Percentiles rank a stretch among this genome's conserved stretches.
Conservation (phyloP, 2,113 vertebrate species). For the Xenopus laevis region DNA sequence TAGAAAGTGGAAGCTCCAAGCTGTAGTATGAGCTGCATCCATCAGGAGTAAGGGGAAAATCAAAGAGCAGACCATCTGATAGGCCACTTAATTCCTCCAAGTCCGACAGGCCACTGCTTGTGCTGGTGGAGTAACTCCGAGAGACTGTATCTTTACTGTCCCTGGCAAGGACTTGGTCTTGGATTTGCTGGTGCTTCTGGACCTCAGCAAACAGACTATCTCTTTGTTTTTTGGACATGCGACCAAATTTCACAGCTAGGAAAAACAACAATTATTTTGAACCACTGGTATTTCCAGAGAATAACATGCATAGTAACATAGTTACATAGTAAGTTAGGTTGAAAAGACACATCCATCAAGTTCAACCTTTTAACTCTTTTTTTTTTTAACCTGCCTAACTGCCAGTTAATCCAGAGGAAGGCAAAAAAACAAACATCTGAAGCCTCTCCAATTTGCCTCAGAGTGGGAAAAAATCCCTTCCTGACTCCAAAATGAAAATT, state of each 20-base stretch:
- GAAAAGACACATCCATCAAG: no score
- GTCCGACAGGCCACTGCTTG: slow-evolving; percentile 72
- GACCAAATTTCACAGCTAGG: slow-evolving; percentile 88
- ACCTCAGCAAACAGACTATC: slow-evolving; percentile 89
- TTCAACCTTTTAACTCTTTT: no score
- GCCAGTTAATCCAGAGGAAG: no score
- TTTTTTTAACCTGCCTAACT: no score
- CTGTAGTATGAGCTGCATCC: slow-evolving; percentile 71
- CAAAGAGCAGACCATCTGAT: slow-evolving; percentile 78
- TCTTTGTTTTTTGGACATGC: slow-evolving; percentile 91
- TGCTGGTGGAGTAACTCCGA: slow-evolving; percentile 71
- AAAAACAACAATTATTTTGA: background rate
- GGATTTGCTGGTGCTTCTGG: slow-evolving; percentile 85
- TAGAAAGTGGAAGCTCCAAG: slow-evolving; percentile 76
- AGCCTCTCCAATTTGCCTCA: no score
- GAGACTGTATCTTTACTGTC: slow-evolving; percentile 55
- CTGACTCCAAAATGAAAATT: no score
- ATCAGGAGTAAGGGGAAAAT: slow-evolving; percentile 80
- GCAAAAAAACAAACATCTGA: no score
- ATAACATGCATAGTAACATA: no score
- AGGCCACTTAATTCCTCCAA: slow-evolving; percentile 76
- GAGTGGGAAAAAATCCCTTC: no score
- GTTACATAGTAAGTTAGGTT: no score
- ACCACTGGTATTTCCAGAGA: background rate
- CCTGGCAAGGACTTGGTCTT: slow-evolving; percentile 63